These are phyloP conservation scores for Epizoanthus stellaris DNA, from an alignment of 92 coral and sea anemone genomes.

Conservation along the genomic window DNA sequence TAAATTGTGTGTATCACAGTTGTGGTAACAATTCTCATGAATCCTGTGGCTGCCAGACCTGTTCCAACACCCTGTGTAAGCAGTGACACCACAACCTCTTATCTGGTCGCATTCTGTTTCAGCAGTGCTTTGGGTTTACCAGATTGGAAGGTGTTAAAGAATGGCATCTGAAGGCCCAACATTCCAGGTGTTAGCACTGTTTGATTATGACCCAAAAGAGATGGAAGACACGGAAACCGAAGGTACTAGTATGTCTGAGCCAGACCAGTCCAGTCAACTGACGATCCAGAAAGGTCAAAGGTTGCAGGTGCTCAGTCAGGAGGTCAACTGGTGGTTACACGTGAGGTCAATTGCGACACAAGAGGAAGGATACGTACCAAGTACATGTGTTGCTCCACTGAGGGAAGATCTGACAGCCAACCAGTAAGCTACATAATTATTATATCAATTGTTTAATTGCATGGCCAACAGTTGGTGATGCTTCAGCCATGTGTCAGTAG, in stretches of 20 bases:
- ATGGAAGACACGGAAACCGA: not conserved
- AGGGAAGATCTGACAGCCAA: conserved; percentile 62
- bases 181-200: conserved; percentile 4
- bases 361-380: conserved; percentile 38
- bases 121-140: too few relatives aligned
- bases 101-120: too few relatives aligned
- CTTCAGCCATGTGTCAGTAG: too few relatives aligned
- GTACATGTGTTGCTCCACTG: conserved; percentile 71
- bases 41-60: too few relatives aligned
- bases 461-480: too few relatives aligned
- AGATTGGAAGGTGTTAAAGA: too few relatives aligned
- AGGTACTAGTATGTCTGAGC: not conserved
- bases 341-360: conserved; percentile 27
- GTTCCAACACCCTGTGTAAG: too few relatives aligned
- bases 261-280: not conserved
- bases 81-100: too few relatives aligned
- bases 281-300: conserved; percentile 16
- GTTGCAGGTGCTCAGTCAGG: conserved; percentile 8
- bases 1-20: too few relatives aligned
- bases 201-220: conserved; percentile 21
- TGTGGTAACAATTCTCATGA: too few relatives aligned
- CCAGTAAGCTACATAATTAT: conserved; percentile 63
- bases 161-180: not conserved
- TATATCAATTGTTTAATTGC: too few relatives aligned
- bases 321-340: conserved; percentile 12